Evolutionary conservation across 1,140 invertebrate species (phyloP).

Genomic region (Conus betulinus): DNA sequence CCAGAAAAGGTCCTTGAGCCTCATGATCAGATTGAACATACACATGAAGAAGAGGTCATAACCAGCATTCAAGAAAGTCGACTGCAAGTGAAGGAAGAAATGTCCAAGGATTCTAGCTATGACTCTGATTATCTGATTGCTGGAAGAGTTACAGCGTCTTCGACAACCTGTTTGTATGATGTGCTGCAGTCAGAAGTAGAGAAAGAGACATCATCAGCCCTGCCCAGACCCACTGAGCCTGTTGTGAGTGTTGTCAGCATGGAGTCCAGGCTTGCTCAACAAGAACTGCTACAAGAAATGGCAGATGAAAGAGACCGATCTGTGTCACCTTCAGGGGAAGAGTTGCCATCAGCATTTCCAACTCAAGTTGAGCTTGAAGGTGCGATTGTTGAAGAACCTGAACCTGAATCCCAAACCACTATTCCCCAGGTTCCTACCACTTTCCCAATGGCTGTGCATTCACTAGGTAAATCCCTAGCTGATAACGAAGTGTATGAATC

Average conservation of each 20-base stretch:
- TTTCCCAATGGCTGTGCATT: constrained; percentile 66
- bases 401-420: constrained; percentile 32
- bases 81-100: constrained; percentile 52
- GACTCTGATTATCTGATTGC: constrained; percentile 41
- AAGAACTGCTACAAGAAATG: constrained; percentile 67
- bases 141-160: background rate
- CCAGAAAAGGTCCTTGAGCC: constrained; percentile 53
- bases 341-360: constrained; percentile 58
- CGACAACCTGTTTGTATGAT: background rate
- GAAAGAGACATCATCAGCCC: constrained; percentile 21
- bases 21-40: constrained; percentile 66
- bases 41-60: constrained; percentile 67
- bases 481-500: constrained; percentile 71
- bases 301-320: constrained; percentile 68
- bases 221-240: constrained; percentile 28
- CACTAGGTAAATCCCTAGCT: constrained; percentile 60
- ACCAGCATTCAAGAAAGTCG: constrained; percentile 64
- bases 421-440: constrained; percentile 43
- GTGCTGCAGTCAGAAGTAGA: constrained; percentile 13
- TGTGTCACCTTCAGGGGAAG: constrained; percentile 64
- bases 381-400: constrained; percentile 33
- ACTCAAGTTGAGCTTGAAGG: constrained; percentile 53
- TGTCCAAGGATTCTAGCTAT: constrained; percentile 36
- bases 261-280: constrained; percentile 67
- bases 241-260: constrained; percentile 61